These are phyloP conservation scores for Lerema accius DNA, from an alignment of 1,140 invertebrate genomes.

Conservation along the genomic window DNA sequence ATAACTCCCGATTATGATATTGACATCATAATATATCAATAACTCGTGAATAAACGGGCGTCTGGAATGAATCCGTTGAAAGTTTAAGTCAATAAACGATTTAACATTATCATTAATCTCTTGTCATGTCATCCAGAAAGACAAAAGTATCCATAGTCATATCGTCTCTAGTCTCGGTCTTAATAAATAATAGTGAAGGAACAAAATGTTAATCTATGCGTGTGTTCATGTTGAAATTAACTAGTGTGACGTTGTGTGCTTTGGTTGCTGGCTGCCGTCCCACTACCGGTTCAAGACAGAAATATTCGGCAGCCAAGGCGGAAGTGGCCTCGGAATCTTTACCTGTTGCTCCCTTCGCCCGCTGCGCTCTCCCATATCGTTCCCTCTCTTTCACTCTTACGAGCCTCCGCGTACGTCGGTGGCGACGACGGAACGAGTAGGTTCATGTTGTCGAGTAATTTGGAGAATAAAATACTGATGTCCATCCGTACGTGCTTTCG, in stretches of 20 bases:
- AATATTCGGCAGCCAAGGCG: constrained; percentile 82
- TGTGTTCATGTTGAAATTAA: constrained; percentile 50
- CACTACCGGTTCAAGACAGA: constrained; percentile 82
- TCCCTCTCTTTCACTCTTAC: constrained; percentile 51
- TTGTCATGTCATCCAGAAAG: not conserved
- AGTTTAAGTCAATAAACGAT: not conserved
- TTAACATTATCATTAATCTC: not conserved
- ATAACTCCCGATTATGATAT: too few species aligned
- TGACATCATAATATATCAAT: too few species aligned
- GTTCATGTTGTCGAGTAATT: constrained; percentile 67
- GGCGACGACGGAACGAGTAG: constrained; percentile 52
- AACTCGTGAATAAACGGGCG: too few species aligned
- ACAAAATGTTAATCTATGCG: constrained; percentile 40
- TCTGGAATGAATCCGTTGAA: not conserved
- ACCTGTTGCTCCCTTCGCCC: constrained; percentile 82
- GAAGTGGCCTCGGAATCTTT: constrained; percentile 83
- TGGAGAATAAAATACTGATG: constrained; percentile 72
- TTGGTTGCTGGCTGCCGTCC: constrained; percentile 75
- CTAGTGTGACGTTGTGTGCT: constrained; percentile 46
- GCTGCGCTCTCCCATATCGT: constrained; percentile 58
- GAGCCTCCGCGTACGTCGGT: constrained; percentile 35
- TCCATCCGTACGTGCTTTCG: constrained; percentile 54
- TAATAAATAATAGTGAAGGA: constrained; percentile 1
- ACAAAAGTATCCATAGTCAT: not conserved
- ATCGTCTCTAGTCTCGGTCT: not conserved